Conservation (phyloP, 1,140 invertebrate genomes). For the Drosophila rhopaloa region DNA sequence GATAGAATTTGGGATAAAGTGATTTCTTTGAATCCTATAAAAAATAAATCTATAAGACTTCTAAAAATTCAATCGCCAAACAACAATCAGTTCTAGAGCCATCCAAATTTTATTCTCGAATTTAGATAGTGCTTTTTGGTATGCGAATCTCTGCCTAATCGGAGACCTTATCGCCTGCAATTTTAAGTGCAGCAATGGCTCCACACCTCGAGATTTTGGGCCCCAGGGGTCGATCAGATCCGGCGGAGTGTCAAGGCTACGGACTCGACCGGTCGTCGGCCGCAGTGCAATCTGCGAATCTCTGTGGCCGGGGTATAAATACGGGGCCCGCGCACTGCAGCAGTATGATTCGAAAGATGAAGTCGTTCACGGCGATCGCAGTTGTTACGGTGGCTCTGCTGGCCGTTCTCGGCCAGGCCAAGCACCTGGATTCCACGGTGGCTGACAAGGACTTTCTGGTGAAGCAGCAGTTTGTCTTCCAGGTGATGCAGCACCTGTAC, state of each 20-base stretch:
- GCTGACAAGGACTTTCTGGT: constrained; percentile 86
- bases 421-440: constrained; percentile 84
- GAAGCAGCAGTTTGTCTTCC: constrained; percentile 86
- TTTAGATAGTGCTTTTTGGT: constrained; percentile 22
- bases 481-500: constrained; percentile 86
- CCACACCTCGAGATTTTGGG: neutral
- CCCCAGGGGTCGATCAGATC: constrained; percentile 54
- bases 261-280: constrained; percentile 37
- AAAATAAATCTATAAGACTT: neutral
- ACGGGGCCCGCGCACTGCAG: constrained; percentile 23
- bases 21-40: too few relatives aligned
- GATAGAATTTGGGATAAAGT: too few relatives aligned
- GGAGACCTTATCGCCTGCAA: constrained; percentile 34
- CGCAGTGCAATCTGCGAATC: constrained; percentile 18
- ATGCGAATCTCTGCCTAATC: constrained; percentile 1
- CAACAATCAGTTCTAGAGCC: neutral
- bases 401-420: constrained; percentile 80
- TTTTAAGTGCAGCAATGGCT: constrained; percentile 13
- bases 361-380: constrained; percentile 78
- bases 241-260: constrained; percentile 67
- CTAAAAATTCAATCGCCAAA: neutral
- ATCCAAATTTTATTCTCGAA: constrained; percentile 6
- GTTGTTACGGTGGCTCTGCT: constrained; percentile 63
- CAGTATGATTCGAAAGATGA: constrained; percentile 73
- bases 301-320: constrained; percentile 58